Evolutionary conservation across 2,888 invertebrate genomes (phyloP), one percentile per base, ranked within the genome.

Genomic region (Toxonevra muliebris): DNA sequence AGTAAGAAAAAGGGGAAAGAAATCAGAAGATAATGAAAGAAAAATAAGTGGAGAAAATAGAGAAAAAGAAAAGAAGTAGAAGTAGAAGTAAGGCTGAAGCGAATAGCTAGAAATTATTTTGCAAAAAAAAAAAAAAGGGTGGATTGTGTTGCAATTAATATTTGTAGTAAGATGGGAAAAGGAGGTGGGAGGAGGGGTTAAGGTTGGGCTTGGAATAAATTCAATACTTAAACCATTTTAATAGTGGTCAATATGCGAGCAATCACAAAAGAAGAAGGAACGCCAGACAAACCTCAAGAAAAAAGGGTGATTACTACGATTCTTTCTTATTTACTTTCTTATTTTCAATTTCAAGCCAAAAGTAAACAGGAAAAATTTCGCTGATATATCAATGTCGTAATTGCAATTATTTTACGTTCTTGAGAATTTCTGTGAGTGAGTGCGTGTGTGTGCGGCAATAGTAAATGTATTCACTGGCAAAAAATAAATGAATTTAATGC

Each of bases 151-250:
- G 20, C n/a, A 43, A n/a, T 30, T 30, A 43, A 41, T 10, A 19
- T 10, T 2, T 9, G 15, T 30, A 4, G 2, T 12, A n/a, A 7
- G 43, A 62, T 13, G 41, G 17, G 19, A 13, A 43, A 40, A 17
- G 1, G 10, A n/a, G 40, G 12, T 12, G 4, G 15, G 17, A 13
- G 41, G 12, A 13, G 40, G 40, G 10, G 62, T 1, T 30, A 2
- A 52, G 12, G 54, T 45, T 1, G 9, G 45, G 17, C 43, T 13
- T 43, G 15, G 57, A 17, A 43, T 17, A 48, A 61, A 57, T 66
- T 67, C 67, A 62, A 52, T 67, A 53, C 62, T 67, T 67, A 62
- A 54, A 63, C 43, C 50, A 63, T 63, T 54, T 68, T 63, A 61
- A 12, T 63, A 68, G 57, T 59, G 63, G 67, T 68, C 67, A 68